A percentile compares a stretch with the other conserved stretches of the same genome.
Conservation (phyloP, 2,797 vertebrate genomes). For the Oreortyx pictus region DNA sequence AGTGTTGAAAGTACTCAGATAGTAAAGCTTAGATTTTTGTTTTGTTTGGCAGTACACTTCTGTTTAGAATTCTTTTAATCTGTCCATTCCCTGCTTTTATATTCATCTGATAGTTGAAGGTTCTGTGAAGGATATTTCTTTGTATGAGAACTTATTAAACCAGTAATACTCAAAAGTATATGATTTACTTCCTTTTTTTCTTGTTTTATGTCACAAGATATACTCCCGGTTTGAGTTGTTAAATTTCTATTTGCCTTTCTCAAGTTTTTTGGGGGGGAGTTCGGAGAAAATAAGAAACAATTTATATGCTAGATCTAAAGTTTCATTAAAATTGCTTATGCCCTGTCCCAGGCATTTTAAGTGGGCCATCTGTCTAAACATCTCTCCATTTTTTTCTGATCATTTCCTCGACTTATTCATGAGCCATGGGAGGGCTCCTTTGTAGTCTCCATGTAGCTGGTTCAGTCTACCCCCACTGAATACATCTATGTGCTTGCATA, state of each 20-base stretch:
- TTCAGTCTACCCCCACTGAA: constrained; percentile 94
- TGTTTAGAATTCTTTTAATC: constrained; percentile 92
- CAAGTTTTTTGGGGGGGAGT: constrained; percentile 63
- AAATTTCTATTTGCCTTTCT: constrained; percentile 84
- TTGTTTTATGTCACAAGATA: constrained; percentile 77
- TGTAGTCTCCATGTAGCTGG: constrained; percentile 95
- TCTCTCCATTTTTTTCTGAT: constrained; percentile 98
- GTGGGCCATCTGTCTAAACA: constrained; percentile 99
- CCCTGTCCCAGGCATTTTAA: constrained; percentile 95
- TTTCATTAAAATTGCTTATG: constrained; percentile 96
- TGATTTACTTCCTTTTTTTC: constrained; percentile 51
- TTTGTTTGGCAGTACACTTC: constrained; percentile 90
- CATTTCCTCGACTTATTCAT: constrained; percentile 99
- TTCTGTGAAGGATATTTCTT: constrained; percentile 75
- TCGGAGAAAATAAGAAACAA: constrained; percentile 90
- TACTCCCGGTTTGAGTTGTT: constrained; percentile 68
- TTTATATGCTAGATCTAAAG: constrained; percentile 95
- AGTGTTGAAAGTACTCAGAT: constrained; percentile 79
- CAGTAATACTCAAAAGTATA: constrained; percentile 73
- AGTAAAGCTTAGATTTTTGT: constrained; percentile 83
- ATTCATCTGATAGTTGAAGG: constrained; percentile 79
- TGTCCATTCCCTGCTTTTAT: constrained; percentile 83
- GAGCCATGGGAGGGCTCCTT: constrained; percentile 99
- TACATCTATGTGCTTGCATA: constrained; percentile 92
- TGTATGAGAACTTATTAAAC: constrained; percentile 73